Evolutionary conservation across 1,140 invertebrate species (phyloP).

Genomic region (Drosophila aff.): DNA sequence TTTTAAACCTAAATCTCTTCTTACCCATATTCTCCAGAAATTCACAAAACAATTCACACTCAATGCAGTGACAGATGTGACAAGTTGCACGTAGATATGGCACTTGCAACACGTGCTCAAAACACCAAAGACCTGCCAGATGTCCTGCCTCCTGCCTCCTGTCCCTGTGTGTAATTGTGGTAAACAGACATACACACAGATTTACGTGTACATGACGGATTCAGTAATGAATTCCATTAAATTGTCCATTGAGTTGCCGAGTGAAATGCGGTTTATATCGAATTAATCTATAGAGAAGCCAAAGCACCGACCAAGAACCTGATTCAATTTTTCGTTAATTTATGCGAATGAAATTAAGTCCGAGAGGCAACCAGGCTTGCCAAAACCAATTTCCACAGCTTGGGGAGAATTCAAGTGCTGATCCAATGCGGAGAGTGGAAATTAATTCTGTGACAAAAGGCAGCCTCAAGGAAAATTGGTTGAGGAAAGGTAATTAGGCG

Average conservation of each 20-base stretch:
- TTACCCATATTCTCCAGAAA: neutral
- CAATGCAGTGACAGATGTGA: slow-evolving; percentile 13
- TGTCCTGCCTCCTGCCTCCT: neutral
- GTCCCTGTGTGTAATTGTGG: slow-evolving; percentile 32
- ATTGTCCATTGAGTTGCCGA: slow-evolving; percentile 20
- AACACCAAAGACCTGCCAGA: slow-evolving; percentile 3
- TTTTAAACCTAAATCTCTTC: neutral
- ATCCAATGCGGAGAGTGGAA: slow-evolving; percentile 34
- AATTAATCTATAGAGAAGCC: slow-evolving; percentile 30
- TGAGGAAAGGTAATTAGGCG: slow-evolving; percentile 42
- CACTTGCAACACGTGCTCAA: slow-evolving; percentile 20
- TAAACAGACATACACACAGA: slow-evolving; percentile 25
- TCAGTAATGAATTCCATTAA: slow-evolving; percentile 52
- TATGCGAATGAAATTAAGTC: slow-evolving; percentile 66
- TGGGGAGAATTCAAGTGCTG: slow-evolving; percentile 51
- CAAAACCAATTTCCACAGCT: slow-evolving; percentile 39
- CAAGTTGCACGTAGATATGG: slow-evolving; percentile 17
- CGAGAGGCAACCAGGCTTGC: slow-evolving; percentile 45
- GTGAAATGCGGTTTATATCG: slow-evolving; percentile 35
- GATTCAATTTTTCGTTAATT: slow-evolving; percentile 62
- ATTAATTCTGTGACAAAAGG: slow-evolving; percentile 36
- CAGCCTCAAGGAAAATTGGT: slow-evolving; percentile 4
- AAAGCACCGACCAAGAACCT: slow-evolving; percentile 13
- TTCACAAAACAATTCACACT: slow-evolving; percentile 7
- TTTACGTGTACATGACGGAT: slow-evolving; percentile 24